phyloP scores from a whole-genome alignment of 2,888 invertebrate genomes.

The Dasypogon diadema region DNA sequence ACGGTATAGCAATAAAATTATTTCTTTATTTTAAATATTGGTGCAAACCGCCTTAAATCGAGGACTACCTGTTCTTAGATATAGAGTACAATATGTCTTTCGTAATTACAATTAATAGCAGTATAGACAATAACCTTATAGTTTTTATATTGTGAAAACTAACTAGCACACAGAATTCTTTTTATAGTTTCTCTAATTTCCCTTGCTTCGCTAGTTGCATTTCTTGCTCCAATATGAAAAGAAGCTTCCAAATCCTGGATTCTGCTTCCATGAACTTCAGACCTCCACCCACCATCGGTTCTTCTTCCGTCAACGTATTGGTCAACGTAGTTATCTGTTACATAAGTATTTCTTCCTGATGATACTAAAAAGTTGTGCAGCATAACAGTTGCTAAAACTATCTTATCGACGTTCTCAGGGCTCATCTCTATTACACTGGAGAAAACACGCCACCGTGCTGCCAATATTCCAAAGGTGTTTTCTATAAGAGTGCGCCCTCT shows the following conservation, averaged over 20 bases:
- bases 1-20: too few species aligned
- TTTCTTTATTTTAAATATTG: too few species aligned
- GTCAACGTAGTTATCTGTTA: not conserved
- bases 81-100: too few species aligned
- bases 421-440: not conserved
- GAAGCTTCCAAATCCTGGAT: not conserved
- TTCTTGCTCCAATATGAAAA: not conserved
- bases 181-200: conserved; percentile 15
- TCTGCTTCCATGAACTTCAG: too few species aligned
- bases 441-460: not conserved
- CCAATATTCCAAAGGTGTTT: conserved; percentile 9
- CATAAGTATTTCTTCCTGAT: not conserved
- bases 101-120: too few species aligned
- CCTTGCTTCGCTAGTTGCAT: not conserved
- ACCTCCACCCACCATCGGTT: too few species aligned
- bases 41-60: too few species aligned
- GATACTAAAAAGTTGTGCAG: not conserved
- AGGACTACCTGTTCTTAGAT: too few species aligned
- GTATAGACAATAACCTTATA: too few species aligned
- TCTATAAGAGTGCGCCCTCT: conserved; percentile 5
- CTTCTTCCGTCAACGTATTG: not conserved
- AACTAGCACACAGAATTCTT: too few species aligned
- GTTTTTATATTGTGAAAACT: too few species aligned
- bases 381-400: not conserved
- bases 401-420: not conserved